Conservation (phyloP, 2,888 invertebrate species). For the Opisthograptis luteolata region DNA sequence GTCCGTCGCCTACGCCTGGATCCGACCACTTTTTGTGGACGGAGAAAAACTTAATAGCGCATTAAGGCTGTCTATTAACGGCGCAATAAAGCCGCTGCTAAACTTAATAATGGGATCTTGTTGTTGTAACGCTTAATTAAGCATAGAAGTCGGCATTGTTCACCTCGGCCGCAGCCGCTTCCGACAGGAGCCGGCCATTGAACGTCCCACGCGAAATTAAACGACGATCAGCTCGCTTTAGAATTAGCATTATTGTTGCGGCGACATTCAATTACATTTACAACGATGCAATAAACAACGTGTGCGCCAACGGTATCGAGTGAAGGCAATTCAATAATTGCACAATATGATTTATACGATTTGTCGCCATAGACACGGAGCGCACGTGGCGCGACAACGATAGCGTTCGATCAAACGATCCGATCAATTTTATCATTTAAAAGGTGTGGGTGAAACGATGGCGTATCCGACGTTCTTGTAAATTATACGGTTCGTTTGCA, state of each 20-base stretch:
- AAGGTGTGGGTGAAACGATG: slow-evolving; percentile 50
- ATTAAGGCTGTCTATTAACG: slow-evolving; percentile 29
- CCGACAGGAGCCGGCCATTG: slow-evolving; percentile 63
- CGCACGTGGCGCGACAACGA: slow-evolving; percentile 44
- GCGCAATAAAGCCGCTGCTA: slow-evolving; percentile 31
- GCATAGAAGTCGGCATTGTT: slow-evolving; percentile 46
- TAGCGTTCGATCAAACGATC: slow-evolving; percentile 46
- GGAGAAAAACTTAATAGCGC: slow-evolving; percentile 37
- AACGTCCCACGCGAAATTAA: slow-evolving; percentile 67
- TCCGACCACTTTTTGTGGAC: slow-evolving; percentile 39
- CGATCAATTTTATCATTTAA: slow-evolving; percentile 41
- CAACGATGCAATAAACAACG: slow-evolving; percentile 39
- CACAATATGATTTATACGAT: slow-evolving; percentile 61
- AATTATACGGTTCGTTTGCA: slow-evolving; percentile 37
- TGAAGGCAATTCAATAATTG: slow-evolving; percentile 53
- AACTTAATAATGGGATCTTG: slow-evolving; percentile 44
- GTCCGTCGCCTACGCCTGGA: slow-evolving; percentile 48
- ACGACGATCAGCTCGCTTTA: slow-evolving; percentile 64
- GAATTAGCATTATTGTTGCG: slow-evolving; percentile 51
- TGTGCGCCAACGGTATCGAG: slow-evolving; percentile 32
- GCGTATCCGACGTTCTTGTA: slow-evolving; percentile 46
- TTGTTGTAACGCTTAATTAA: slow-evolving; percentile 48
- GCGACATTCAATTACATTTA: slow-evolving; percentile 56
- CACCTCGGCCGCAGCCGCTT: slow-evolving; percentile 48
- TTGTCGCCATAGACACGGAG: slow-evolving; percentile 41